A percentile compares a stretch with the other conserved stretches of the same genome.
These are phyloP conservation scores for Clusia tigrina DNA, from an alignment of 2,888 invertebrate genomes.

Conservation along the genomic window DNA sequence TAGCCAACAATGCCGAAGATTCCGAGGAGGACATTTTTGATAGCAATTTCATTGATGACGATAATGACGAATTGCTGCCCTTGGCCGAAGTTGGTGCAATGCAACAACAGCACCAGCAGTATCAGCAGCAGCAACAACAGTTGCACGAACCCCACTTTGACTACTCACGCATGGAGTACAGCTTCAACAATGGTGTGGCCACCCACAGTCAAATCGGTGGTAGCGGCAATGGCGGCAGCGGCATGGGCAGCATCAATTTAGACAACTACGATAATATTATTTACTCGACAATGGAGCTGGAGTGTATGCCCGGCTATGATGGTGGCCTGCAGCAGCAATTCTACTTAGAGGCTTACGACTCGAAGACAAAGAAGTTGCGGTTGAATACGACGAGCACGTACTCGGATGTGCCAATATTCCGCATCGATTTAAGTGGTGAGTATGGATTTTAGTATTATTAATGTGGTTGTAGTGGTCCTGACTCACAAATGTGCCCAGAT, in stretches of 20 bases:
- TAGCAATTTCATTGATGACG: slow-evolving; percentile 23
- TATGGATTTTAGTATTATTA: slow-evolving; percentile 19
- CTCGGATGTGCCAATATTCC: slow-evolving; percentile 71
- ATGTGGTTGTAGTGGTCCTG: background rate
- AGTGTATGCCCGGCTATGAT: slow-evolving; percentile 87
- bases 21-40: slow-evolving; percentile 15
- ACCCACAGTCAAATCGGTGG: slow-evolving; percentile 54
- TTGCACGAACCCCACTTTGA: slow-evolving; percentile 59
- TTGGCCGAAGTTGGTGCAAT: slow-evolving; percentile 2
- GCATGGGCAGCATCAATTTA: slow-evolving; percentile 58
- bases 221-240: slow-evolving; percentile 38
- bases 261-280: slow-evolving; percentile 64
- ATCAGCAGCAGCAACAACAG: slow-evolving; percentile 31
- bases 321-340: slow-evolving; percentile 89
- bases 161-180: slow-evolving; percentile 63
- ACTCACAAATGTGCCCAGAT: no score
- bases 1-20: slow-evolving; percentile 25
- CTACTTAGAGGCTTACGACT: slow-evolving; percentile 82
- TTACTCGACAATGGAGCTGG: slow-evolving; percentile 73
- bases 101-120: background rate
- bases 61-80: slow-evolving; percentile 26
- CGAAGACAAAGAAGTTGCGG: slow-evolving; percentile 73
- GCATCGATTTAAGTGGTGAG: slow-evolving; percentile 65
- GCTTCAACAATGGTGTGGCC: slow-evolving; percentile 58
- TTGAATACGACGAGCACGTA: slow-evolving; percentile 74